phyloP scores from a whole-genome alignment of 2,888 invertebrate species.

The Callyntrura sp. region DNA sequence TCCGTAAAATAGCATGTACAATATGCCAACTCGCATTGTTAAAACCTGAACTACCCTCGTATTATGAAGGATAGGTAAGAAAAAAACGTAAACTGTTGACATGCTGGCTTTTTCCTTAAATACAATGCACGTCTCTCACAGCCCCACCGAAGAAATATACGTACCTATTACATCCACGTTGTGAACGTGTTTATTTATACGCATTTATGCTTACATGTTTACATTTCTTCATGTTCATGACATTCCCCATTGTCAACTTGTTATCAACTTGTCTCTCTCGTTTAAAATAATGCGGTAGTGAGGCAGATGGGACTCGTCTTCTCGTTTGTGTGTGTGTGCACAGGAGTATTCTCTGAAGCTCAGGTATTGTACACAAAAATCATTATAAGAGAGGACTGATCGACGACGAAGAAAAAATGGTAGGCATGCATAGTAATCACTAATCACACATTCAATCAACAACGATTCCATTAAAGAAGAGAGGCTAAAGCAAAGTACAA shows the following conservation, averaged over 20 bases:
- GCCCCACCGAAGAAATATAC: not conserved
- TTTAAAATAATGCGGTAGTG: conserved; percentile 13
- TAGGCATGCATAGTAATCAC: conserved; percentile 31
- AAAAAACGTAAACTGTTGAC: not conserved
- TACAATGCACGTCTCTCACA: conserved; percentile 9
- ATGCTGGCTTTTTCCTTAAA: conserved; percentile 1
- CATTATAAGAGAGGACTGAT: not conserved
- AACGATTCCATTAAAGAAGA: not conserved
- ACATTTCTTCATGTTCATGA: conserved; percentile 36
- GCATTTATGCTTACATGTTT: conserved; percentile 3
- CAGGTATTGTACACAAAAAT: conserved; percentile 31
- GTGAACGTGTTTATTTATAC: not conserved
- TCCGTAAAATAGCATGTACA: not conserved
- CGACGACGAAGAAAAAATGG: not conserved
- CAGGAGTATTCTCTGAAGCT: not conserved
- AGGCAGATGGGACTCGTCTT: conserved; percentile 12
- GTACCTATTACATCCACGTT: not conserved
- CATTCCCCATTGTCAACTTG: conserved; percentile 54
- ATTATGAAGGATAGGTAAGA: not conserved
- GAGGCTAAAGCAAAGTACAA: not conserved
- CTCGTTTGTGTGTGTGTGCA: not conserved
- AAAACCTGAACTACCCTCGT: not conserved
- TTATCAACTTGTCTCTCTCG: conserved; percentile 50
- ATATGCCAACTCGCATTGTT: not conserved
- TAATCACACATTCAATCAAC: conserved; percentile 39